Evolutionary conservation across 2,888 invertebrate genomes (phyloP), one percentile per base, ranked within the genome.

Genomic region (Pseudococcus viburni): DNA sequence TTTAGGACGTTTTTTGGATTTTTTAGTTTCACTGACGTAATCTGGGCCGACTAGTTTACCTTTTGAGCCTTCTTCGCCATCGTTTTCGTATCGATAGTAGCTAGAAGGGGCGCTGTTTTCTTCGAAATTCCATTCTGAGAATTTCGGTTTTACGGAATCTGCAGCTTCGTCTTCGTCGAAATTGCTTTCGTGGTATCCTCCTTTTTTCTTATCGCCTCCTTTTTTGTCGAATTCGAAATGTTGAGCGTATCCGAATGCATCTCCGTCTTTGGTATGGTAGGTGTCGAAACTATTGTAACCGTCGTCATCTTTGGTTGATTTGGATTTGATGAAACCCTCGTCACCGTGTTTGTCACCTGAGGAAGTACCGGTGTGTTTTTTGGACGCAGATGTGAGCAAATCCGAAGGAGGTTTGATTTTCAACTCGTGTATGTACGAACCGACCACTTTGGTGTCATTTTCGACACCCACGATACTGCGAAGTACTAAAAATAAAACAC

Each of bases 251-350:
- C 94, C 95, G 91, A 94, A 95, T 91, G 94, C 93, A 91, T 95
- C 95, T 0, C 95, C 95, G 59, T 94, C 94, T 91, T 94, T 95
- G 91, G 95, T 95, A 92, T 95, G 95, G 92, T 92, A 95, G 86
- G 94, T 94, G 92, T 95, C 95, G 90, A 94, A 94, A 90, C 94
- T 94, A 91, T 95, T 94, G 92, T 95, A 95, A 8, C 89, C 89
- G 89, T 77, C 77, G 89, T 89, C 89, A 73, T 89, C 89, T 85
- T 86, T 84, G 51, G 11, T 6, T 46, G 89, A 89, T 0, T 89
- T 86, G 33, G 89, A 87, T 15, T 46, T 73, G 48, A 42, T 46
- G 85, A 48, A 89, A 8, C 88, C 77, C 12, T 83, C 89, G 26
- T 55, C 88, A 12, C 39, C 46, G 11, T 86, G 87, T 15, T 86